Evolutionary conservation across 1,140 invertebrate genomes (phyloP), one percentile per base, ranked within the genome.

Genomic region (Lucilia cuprina): DNA sequence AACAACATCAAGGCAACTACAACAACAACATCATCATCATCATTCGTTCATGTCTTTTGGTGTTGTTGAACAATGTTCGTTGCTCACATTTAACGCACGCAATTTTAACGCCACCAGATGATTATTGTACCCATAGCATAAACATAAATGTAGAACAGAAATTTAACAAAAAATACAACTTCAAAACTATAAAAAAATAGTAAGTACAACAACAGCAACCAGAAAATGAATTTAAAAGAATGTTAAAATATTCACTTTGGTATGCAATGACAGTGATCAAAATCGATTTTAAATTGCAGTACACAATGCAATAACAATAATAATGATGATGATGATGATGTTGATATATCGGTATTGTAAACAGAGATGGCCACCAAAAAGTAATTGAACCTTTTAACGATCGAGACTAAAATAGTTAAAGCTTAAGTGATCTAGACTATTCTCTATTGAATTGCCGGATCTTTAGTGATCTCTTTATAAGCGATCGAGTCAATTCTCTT

Each of bases 71-170:
- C 41, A 80, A 80, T 80, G 75, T 78, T 78, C 17, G 75, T 8
- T 78, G 41, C n/a, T 47, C 77, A 50, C 34, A 80, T 80, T 80
- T 80, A 80, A 80, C 77, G 41, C 77, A 80, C 77, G 77, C 77
- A 80, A 80, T 80, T 80, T 80, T 80, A 80, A 80, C 77, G 77
- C 77, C 77, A 80, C 77, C 77, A 70, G 19, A 70, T 70, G 65
- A 70, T 19, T 65, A 30, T 17, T 70, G 21, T 70, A 21, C 7
- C 65, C 65, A 9, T 70, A 70, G 5, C 55, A 7, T n/a, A 60
- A 60, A 60, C 55, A 60, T n/a, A 7, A 60, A 60, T 60, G 41
- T 41, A 41, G 50, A 55, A 55, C 17, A 55, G 17, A 55, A 49
- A 55, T 13, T 55, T 17, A 55, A 19, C 17, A 70, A 70, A 70